Evolutionary conservation across 2,888 invertebrate species (phyloP), one percentile per base, ranked within the genome.

Genomic region (Leptopterna dolabrata): DNA sequence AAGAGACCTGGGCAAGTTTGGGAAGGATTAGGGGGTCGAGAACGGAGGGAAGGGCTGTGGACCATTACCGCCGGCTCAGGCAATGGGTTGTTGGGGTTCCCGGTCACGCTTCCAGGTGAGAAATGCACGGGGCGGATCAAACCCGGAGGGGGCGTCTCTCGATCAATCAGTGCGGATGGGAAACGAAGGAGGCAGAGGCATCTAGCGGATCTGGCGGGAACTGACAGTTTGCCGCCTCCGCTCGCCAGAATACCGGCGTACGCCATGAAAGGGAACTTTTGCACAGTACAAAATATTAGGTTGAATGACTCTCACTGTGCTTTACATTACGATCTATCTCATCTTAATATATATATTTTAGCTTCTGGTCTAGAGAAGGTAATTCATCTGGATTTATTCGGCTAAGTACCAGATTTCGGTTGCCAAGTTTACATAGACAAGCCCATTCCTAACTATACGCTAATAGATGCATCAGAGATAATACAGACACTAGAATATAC

Each of bases 41-140:
- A n/a, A n/a, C 14, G 36, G 41, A 78, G 9, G 41, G 45, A 9
- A 27, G 11, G 78, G 45, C 36, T 78, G 41, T 19, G 41, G 78
- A 78, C 78, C 78, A 78, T 78, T 78, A 78, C 78, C 78, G 41
- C 78, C 78, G 41, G 43, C 78, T 45, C 27, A 45, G 78, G 78
- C 45, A 24, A 78, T 78, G 45, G 78, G 78, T 78, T 45, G 78
- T 83, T 83, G 83, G 6, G 76, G 85, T 85, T 85, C 73, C 85
- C 85, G 85, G 85, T 85, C 85, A 85, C 85, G 85, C 85, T 73
- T 47, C 73, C 24, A 85, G 85, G 85, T 85, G 85, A 76, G 76
- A 85, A 85, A 85, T 85, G 47, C 36, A 83, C 85, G 85, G 73
- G 76, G 63, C 19, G 84, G 84, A 84, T 84, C 84, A 84, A 84